These are phyloP conservation scores for Drosophila barbarae DNA, from an alignment of 2,888 invertebrate genomes.

Conservation along the genomic window DNA sequence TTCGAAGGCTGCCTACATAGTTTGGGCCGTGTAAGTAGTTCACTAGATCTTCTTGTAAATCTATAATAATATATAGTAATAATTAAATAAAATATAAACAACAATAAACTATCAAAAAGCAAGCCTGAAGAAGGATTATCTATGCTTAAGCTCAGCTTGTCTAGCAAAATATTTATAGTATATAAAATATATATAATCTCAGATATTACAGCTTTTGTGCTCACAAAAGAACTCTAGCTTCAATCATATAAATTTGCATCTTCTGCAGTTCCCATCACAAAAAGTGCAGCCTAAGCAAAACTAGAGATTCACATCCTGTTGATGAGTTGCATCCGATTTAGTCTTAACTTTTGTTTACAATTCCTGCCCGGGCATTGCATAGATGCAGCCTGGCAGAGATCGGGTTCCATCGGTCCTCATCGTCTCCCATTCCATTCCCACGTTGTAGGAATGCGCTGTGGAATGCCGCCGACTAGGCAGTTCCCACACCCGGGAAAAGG, in stretches of 20 bases:
- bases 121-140: not conserved
- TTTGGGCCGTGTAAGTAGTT: constrained; percentile 88
- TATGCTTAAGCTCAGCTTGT: not conserved
- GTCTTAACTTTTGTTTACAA: constrained; percentile 21
- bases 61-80: not conserved
- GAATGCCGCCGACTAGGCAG: constrained; percentile 28
- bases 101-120: not conserved
- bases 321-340: constrained; percentile 31
- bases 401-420: constrained; percentile 1
- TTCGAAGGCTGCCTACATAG: constrained; percentile 88
- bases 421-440: constrained; percentile 29
- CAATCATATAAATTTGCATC: not conserved
- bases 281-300: constrained; percentile 32
- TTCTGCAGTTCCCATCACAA: constrained; percentile 11
- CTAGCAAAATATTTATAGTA: not conserved
- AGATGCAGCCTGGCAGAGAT: constrained; percentile 6
- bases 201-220: not conserved
- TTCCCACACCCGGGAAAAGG: not conserved
- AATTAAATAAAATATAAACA: not conserved
- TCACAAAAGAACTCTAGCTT: not conserved
- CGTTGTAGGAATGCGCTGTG: constrained; percentile 17
- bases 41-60: not conserved
- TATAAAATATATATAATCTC: not conserved
- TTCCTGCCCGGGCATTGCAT: constrained; percentile 18
- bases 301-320: constrained; percentile 39